Base-by-base conservation (phyloP, 2,797 vertebrate species). In the Ptychobarbus kaznakovi region DNA sequence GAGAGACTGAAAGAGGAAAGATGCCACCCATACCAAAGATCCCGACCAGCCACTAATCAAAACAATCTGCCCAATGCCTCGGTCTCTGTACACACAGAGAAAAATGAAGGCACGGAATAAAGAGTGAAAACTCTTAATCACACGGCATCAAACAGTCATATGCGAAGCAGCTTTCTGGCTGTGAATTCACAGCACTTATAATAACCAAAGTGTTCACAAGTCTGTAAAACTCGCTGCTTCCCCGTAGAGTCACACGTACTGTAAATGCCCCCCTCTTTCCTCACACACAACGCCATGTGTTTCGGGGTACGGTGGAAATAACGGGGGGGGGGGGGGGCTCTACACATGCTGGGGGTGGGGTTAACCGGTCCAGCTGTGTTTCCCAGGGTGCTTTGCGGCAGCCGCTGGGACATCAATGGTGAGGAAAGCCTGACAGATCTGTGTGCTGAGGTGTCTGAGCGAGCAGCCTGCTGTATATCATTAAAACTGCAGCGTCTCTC, bases 381-480 rank as follows among this genome's bases (percentile, higher is more conserved):
- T 92, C 90, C 88, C 90, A 90, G 87, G 86, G 70, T 91, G 89
- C 90, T 86, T 88, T 91, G 89, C 89, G 35, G 82, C 79, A 35
- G 83, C 88, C 65, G 78, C 84, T 87, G 84, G 74, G 85, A 92
- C 89, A 90, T 90, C 89, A 91, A 89, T 91, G 86, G 86, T 42
- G 85, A 84, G 87, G 90, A 87, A 86, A 88, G 83, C 88, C 84
- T 92, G 90, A 90, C 91, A 91, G 89, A 88, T 91, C 89, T 86
- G 87, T 88, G 79, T 88, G 87, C 81, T 82, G 87, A 91, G 88
- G 87, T 91, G 91, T 91, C 89, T 90, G 88, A 89, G 88, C 46
- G 58, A 89, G 83, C 86, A 81, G 89, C 89, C 89, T 91, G 89
- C 89, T 90, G 90, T 90, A 91, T 91, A 90, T 92, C 90, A 92